Evolutionary conservation across 2,888 invertebrate species (phyloP).

Genomic region (Lymantria dispar): DNA sequence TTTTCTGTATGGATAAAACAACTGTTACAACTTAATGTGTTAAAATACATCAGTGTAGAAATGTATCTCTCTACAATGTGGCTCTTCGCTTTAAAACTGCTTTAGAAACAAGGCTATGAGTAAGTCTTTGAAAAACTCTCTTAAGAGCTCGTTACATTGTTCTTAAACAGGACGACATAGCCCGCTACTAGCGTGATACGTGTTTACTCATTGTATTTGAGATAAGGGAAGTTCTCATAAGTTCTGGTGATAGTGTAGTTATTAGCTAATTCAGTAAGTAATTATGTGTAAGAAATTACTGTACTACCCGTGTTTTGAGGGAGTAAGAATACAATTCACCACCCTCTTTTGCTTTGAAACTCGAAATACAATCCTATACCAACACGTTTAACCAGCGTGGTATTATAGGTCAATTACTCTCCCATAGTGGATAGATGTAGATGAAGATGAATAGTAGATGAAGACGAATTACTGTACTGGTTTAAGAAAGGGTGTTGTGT

Average conservation of each 20-base stretch:
- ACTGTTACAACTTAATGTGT: no score
- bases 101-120: conserved; percentile 4
- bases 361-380: no score
- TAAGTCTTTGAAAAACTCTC: not conserved
- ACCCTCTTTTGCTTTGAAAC: no score
- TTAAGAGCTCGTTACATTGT: not conserved
- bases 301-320: no score
- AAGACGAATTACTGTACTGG: no score
- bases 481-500: no score
- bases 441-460: no score
- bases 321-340: no score
- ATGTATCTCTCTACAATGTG: not conserved
- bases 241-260: conserved; percentile 1
- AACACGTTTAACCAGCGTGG: no score
- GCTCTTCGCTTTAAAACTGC: not conserved
- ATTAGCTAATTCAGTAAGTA: conserved; percentile 2
- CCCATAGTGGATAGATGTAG: no score
- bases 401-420: no score
- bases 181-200: not conserved
- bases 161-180: not conserved
- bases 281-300: not conserved
- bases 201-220: conserved; percentile 5
- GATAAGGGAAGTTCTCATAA: conserved; percentile 6
- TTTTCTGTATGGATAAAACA: no score
- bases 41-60: not conserved